Percentiles rank a stretch among this genome's conserved stretches.
These are phyloP conservation scores for Augochlora pura DNA, from an alignment of 1,140 invertebrate genomes.

Conservation along the genomic window DNA sequence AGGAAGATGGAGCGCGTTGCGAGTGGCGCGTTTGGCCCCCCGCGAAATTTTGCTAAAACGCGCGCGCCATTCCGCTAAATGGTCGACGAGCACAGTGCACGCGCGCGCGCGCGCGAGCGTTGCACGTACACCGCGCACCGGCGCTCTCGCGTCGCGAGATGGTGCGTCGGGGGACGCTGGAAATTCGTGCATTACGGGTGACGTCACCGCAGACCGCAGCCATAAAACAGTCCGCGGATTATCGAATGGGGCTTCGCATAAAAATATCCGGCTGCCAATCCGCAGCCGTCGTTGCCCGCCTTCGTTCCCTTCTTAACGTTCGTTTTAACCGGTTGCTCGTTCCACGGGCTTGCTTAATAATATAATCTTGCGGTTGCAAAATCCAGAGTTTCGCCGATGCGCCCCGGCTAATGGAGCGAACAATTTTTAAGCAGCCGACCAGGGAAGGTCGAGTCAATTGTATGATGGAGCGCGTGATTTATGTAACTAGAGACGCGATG, in stretches of 20 bases:
- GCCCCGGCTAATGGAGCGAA: background rate
- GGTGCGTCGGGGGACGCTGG: slow-evolving; percentile 37
- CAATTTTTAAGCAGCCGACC: background rate
- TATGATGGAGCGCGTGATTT: background rate
- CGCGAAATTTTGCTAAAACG: slow-evolving; percentile 48
- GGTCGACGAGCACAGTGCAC: slow-evolving; percentile 23
- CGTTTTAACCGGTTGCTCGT: background rate
- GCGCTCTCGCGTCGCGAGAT: background rate
- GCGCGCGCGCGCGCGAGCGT: background rate
- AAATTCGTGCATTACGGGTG: slow-evolving; percentile 65
- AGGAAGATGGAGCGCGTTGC: slow-evolving; percentile 5
- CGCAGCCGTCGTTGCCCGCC: slow-evolving; percentile 12
- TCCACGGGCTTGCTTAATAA: background rate
- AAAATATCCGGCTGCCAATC: slow-evolving; percentile 76
- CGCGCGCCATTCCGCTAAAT: slow-evolving; percentile 52
- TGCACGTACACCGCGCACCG: slow-evolving; percentile 20
- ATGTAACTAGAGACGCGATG: background rate
- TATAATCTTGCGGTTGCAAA: background rate
- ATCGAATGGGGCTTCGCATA: slow-evolving; percentile 75
- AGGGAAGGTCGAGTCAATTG: background rate
- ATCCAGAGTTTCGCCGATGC: background rate
- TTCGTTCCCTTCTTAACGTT: background rate
- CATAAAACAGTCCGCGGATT: slow-evolving; percentile 75
- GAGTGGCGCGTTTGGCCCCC: slow-evolving; percentile 1
- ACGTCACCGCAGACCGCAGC: slow-evolving; percentile 68